A percentile compares a stretch with the other conserved stretches of the same genome.
phyloP scores from a whole-genome alignment of 2,888 invertebrate genomes.

The Tenthredo distinguenda region DNA sequence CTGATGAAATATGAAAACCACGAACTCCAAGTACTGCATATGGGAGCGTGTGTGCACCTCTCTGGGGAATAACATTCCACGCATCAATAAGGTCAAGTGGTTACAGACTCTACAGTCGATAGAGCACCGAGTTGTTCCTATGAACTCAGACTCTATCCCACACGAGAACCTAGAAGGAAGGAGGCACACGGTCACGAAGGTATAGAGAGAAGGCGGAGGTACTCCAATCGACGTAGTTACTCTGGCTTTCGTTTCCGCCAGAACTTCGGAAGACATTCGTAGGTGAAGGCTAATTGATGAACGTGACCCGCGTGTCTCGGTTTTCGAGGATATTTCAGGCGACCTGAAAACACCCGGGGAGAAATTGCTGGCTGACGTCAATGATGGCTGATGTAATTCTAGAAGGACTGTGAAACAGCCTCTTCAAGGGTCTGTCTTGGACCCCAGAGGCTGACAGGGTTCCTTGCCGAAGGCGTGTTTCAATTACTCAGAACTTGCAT shows the following conservation, averaged over 20 bases:
- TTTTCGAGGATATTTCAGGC: background rate
- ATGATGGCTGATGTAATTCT: conserved; percentile 39
- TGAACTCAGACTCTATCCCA: background rate
- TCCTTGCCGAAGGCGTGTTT: conserved; percentile 26
- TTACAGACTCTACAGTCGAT: background rate
- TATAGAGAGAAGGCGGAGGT: background rate
- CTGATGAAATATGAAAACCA: conserved; percentile 1
- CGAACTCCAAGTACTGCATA: background rate
- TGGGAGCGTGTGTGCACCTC: background rate
- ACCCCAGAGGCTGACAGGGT: conserved; percentile 15
- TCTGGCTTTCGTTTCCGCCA: background rate
- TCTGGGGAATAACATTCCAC: background rate
- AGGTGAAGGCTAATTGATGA: conserved; percentile 13
- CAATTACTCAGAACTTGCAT: conserved; percentile 48
- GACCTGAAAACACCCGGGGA: background rate
- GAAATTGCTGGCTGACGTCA: conserved; percentile 36
- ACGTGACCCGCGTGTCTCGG: background rate
- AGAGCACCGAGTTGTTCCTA: conserved; percentile 21
- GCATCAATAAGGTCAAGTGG: background rate
- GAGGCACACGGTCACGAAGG: no score
- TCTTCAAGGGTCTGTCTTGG: background rate
- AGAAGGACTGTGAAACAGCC: conserved; percentile 24
- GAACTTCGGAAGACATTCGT: background rate
- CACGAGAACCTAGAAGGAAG: background rate
- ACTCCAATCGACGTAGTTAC: conserved; percentile 19